Evolutionary conservation across 2,888 invertebrate genomes (phyloP), one percentile per base, ranked within the genome.

Genomic region (Epirrita christyi): DNA sequence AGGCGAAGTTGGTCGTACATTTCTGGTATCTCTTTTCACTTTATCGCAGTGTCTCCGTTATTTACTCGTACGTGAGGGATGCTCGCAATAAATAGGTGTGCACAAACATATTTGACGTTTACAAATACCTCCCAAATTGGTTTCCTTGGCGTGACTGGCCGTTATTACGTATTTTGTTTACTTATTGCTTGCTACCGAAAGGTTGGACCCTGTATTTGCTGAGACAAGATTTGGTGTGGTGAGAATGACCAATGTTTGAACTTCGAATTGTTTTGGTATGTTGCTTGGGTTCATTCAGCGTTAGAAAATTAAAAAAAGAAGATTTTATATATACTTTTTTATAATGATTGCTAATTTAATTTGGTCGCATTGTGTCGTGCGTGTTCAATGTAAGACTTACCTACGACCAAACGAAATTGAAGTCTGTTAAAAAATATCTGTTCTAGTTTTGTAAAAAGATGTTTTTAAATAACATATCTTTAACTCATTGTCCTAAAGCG

Each of bases 1-100:
- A 85, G 87, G 81, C 80, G 72, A 75, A 78, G 75, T 68, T 74
- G 67, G 65, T 66, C 70, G 70, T 65, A 77, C 70, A 75, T 81
- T 84, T 83, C 78, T 78, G 82, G 84, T 91, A 88, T 91, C 88
- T 90, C 88, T 90, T 89, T 88, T 88, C 89, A 88, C 84, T 87
- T 88, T 90, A 90, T 89, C 89, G 84, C 84, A 83, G 85, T 88
- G 87, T 90, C 89, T 88, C 84, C 84, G 84, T 89, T 90, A 92
- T 90, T 89, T 91, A 89, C 88, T 85, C 85, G 84, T 80, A 86
- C 87, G 88, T 91, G 92, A 91, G 89, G 90, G 91, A 92, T 88
- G 89, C 86, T 85, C 73, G 86, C 81, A 90, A 90, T 91, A 91
- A 90, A 90, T 89, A 90, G 87, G 88, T 88, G 84, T 79, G 86